Evolutionary conservation across 1,140 invertebrate species (phyloP), one percentile per base, ranked within the genome.

Genomic region (Heliothis virescens): DNA sequence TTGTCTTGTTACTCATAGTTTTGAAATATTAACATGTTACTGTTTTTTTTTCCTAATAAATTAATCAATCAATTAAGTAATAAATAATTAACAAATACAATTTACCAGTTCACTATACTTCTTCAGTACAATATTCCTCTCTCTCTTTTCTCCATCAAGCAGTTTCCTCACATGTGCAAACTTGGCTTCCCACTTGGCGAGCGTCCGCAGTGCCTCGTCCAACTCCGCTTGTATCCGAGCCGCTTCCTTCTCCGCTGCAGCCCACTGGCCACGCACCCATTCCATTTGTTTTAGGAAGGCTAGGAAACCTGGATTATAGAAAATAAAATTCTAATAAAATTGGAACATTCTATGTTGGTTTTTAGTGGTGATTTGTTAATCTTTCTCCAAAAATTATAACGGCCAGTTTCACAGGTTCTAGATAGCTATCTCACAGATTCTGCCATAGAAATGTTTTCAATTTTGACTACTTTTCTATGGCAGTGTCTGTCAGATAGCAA

Each of bases 111-210:
- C 93, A 90, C 85, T 94, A 82, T 94, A 94, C 55, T 94, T 94
- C 81, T 93, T 94, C 72, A 94, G 67, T 9, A 93, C 89, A 84
- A 93, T 89, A 82, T 92, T 94, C 29, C 97, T 94, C 74, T 96
- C 96, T 82, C 96, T 96, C 82, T 97, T 97, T 86, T 98, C 98
- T 57, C 96, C 95, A 88, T 98, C 97, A 7, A 98, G 94, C 50
- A 98, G 94, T 79, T 96, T 96, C 65, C 97, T 96, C 1, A 97
- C 97, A 88, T 97, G 97, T 79, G 96, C 96, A 57, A 98, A 95
- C 88, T 98, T 97, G 15, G 96, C 96, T 79, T 98, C 97, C 72
- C 97, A 95, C 81, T 96, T 96, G 1, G 95, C 93, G 50, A 96
- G 96, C 73, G 97, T 96, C 53, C 95, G 94, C 50, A 97, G 95